Percentiles rank a stretch among this genome's conserved stretches.
Conservation (phyloP, 2,888 invertebrate genomes). For the Pheosia gnoma region DNA sequence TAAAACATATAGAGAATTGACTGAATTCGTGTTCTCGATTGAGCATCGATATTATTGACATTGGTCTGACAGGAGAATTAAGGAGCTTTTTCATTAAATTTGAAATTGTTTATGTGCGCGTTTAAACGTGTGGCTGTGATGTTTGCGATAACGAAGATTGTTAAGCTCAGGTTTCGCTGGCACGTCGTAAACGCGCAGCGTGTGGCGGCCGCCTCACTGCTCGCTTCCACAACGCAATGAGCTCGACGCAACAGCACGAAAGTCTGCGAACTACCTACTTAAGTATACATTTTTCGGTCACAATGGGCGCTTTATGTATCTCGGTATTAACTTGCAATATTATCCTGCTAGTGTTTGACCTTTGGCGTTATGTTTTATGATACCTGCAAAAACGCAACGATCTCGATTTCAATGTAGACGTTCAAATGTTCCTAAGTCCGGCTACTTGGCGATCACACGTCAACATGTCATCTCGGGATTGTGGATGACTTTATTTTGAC, state of each 20-base stretch:
- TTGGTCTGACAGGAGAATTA: conserved; percentile 42
- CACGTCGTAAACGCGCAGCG: conserved; percentile 61
- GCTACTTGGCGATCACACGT: conserved; percentile 25
- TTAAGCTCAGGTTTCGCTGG: conserved; percentile 64
- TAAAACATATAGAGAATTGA: conserved; percentile 22
- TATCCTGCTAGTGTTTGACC: conserved; percentile 59
- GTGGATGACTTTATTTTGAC: conserved; percentile 4
- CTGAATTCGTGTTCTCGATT: conserved; percentile 25
- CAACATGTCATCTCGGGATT: conserved; percentile 14
- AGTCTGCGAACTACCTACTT: conserved; percentile 8
- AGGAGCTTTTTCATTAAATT: conserved; percentile 49
- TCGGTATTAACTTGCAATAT: conserved; percentile 45
- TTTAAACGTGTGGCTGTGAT: conserved; percentile 56
- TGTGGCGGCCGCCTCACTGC: conserved; percentile 38
- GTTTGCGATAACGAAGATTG: conserved; percentile 67
- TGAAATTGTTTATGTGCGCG: conserved; percentile 55
- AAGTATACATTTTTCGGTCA: conserved; percentile 39
- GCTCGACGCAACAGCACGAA: conserved; percentile 14
- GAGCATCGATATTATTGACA: conserved; percentile 21
- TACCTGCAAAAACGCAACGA: conserved; percentile 47
- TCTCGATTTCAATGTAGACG: conserved; percentile 42
- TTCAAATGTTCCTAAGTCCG: conserved; percentile 22
- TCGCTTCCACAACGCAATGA: conserved; percentile 12
- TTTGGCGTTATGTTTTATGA: conserved; percentile 49
- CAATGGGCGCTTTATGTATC: conserved; percentile 46